phyloP scores from a whole-genome alignment of 2,797 vertebrate species.

The Eleutherodactylus coqui region DNA sequence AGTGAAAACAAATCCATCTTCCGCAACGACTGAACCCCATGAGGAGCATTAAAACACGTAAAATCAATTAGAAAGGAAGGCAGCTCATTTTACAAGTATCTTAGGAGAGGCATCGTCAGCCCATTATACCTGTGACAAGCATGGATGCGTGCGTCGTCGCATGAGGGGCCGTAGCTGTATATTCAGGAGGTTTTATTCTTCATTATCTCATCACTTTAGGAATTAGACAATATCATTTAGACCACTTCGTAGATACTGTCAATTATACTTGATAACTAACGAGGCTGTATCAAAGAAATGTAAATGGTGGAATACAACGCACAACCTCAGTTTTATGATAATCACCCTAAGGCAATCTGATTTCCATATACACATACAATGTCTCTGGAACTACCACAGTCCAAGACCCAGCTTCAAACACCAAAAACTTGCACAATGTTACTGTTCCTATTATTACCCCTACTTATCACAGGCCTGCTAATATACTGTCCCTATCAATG shows the following conservation, averaged over 20 bases:
- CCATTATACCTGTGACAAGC: background rate
- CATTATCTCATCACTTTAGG: background rate
- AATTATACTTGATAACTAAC: too few relatives aligned
- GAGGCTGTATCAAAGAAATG: too few relatives aligned
- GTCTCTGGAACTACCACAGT: too few relatives aligned
- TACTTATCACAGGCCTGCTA: too few relatives aligned
- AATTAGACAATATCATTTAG: background rate
- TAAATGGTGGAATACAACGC: too few relatives aligned
- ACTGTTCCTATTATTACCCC: too few relatives aligned
- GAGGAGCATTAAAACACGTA: constrained; percentile 33
- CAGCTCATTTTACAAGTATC: constrained; percentile 3
- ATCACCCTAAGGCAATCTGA: too few relatives aligned
- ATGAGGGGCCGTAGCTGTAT: background rate
- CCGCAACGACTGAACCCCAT: background rate
- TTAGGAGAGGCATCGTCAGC: background rate
- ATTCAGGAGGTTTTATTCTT: background rate
- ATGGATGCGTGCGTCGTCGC: background rate
- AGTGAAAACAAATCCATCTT: constrained; percentile 9
- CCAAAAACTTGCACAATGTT: too few relatives aligned
- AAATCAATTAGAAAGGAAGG: constrained; percentile 19
- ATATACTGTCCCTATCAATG: too few relatives aligned
- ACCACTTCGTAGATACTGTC: background rate
- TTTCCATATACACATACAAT: too few relatives aligned
- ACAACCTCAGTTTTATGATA: too few relatives aligned
- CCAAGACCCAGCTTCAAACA: too few relatives aligned